A percentile compares a stretch with the other conserved stretches of the same genome.
phyloP scores from a whole-genome alignment of 2,797 vertebrate species.

The Sebastes oblongus region DNA sequence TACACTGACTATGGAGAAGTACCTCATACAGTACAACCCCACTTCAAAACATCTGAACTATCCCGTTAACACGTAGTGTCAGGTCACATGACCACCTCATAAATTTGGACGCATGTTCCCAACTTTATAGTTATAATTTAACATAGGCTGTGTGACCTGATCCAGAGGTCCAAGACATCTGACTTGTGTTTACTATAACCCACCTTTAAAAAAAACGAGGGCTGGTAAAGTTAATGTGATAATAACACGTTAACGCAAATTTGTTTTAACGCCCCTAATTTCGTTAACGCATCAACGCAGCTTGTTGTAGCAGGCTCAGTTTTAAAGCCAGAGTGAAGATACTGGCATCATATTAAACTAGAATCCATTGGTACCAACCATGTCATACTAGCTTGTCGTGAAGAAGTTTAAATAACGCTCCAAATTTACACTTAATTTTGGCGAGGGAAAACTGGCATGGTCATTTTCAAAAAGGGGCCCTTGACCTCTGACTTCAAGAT shows the following conservation, averaged over 20 bases:
- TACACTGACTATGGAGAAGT: neutral
- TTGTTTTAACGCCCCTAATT: rapidly evolving
- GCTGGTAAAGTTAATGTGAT: no score
- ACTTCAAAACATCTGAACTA: no score
- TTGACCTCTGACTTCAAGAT: rapidly evolving
- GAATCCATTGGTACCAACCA: no score
- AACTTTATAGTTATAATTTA: neutral
- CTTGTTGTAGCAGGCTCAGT: no score
- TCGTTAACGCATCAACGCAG: no score
- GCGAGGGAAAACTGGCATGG: no score
- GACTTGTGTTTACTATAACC: neutral
- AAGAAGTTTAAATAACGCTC: no score
- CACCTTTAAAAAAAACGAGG: neutral
- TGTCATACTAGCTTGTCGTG: no score
- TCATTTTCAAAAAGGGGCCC: no score
- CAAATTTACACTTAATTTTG: no score
- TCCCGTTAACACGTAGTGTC: neutral
- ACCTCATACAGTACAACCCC: neutral
- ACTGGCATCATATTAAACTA: no score
- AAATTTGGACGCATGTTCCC: neutral
- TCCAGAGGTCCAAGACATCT: neutral
- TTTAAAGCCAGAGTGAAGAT: no score
- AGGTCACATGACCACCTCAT: neutral
- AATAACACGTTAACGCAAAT: neutral
- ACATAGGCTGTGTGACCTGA: neutral